Conservation (phyloP, 2,113 vertebrate genomes). For the Sterna hirundo region DNA sequence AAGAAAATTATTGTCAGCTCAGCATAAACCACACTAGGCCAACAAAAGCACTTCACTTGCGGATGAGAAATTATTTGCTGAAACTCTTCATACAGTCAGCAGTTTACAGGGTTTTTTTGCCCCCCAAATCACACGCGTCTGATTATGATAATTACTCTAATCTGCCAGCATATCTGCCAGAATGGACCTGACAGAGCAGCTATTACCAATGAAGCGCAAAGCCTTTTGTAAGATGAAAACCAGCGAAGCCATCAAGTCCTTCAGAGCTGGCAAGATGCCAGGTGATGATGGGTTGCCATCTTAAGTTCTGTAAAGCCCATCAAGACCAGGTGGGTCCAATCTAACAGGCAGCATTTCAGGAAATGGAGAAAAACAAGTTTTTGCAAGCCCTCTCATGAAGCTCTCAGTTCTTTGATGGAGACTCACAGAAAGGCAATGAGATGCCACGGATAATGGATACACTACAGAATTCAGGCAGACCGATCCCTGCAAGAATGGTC, state of each 20-base stretch:
- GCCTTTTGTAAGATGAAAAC: not conserved
- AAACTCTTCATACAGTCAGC: not conserved
- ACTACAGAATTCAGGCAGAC: not conserved
- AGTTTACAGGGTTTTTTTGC: not conserved
- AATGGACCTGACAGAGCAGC: conserved; percentile 16
- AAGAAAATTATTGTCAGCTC: not conserved
- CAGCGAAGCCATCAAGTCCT: not conserved
- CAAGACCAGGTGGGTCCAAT: not conserved
- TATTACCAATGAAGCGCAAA: not conserved
- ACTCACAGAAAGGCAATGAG: not conserved
- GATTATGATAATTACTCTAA: conserved; percentile 3
- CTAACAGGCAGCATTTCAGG: not conserved
- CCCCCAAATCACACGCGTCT: not conserved
- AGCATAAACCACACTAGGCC: not conserved
- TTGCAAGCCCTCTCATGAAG: not conserved
- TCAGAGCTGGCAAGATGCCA: not conserved
- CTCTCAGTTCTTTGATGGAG: not conserved
- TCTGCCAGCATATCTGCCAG: not conserved
- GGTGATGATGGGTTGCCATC: not conserved
- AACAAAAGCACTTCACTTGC: not conserved
- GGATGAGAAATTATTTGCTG: not conserved
- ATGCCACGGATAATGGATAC: not conserved
- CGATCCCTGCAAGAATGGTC: not conserved
- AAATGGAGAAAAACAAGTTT: not conserved
- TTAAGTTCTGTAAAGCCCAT: not conserved